phyloP scores from a whole-genome alignment of 2,113 vertebrate genomes.

The Herpetotheres cachinnans region DNA sequence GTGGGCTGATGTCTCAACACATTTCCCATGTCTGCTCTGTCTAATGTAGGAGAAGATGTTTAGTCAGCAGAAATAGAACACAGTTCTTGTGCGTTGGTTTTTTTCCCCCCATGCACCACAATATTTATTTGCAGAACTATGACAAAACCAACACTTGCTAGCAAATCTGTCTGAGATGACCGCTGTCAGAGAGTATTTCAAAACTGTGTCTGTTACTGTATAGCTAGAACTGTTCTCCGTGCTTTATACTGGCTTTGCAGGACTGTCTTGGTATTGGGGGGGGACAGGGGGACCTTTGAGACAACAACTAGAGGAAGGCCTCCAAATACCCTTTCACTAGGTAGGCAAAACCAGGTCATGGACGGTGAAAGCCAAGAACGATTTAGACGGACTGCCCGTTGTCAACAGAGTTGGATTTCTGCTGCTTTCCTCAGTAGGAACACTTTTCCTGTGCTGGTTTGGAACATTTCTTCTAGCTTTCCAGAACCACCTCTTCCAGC shows the following conservation, averaged over 20 bases:
- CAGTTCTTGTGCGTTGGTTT: rapidly evolving
- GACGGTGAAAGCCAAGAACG: not conserved
- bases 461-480: not conserved
- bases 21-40: not conserved
- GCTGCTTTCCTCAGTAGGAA: not conserved
- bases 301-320: not conserved
- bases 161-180: not conserved
- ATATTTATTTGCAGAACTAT: not conserved
- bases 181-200: not conserved
- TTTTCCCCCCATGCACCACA: not conserved
- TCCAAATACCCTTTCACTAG: not conserved
- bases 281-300: not conserved
- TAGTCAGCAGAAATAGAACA: not conserved
- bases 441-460: not conserved
- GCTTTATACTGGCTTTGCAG: not conserved
- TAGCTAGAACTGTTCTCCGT: rapidly evolving
- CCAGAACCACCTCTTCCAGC: not conserved
- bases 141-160: not conserved
- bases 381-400: not conserved
- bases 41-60: not conserved
- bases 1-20: not conserved
- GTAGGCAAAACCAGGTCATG: too few species aligned
- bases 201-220: not conserved
- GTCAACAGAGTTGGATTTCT: not conserved
- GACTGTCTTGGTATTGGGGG: not conserved